Evolutionary conservation across 2,113 vertebrate species (phyloP).

Genomic region (Prietella phreatophila): DNA sequence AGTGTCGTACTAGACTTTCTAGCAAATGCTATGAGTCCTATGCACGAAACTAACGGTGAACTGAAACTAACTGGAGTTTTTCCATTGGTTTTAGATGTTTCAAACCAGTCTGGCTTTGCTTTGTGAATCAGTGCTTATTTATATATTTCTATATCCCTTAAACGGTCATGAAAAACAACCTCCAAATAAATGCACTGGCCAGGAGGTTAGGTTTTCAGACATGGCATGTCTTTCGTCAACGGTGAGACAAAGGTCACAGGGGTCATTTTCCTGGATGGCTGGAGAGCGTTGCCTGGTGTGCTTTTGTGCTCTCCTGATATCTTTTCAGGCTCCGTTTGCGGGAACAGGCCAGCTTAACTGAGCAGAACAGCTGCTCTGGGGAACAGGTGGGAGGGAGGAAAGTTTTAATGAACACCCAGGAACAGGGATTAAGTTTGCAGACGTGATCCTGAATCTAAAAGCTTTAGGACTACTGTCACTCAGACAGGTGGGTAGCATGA

Average conservation of each 20-base stretch:
- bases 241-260: neutral
- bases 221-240: neutral
- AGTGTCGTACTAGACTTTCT: neutral
- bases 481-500: constrained; percentile 11
- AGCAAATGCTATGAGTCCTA: neutral
- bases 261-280: constrained; percentile 26
- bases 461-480: constrained; percentile 52
- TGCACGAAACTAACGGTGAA: neutral
- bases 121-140: neutral
- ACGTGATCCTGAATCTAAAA: constrained; percentile 58
- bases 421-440: constrained; percentile 61
- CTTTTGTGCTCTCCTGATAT: constrained; percentile 18
- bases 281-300: constrained; percentile 21
- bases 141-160: no score
- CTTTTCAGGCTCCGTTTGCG: constrained; percentile 34
- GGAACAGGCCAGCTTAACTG: constrained; percentile 49
- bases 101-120: neutral
- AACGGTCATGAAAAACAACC: neutral
- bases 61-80: no score
- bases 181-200: neutral
- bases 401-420: constrained; percentile 66
- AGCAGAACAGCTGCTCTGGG: constrained; percentile 63
- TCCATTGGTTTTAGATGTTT: neutral
- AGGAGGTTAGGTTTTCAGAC: neutral
- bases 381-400: constrained; percentile 68